Conservation (phyloP, 2,797 vertebrate species). For the Aselliscus stoliczkanus region DNA sequence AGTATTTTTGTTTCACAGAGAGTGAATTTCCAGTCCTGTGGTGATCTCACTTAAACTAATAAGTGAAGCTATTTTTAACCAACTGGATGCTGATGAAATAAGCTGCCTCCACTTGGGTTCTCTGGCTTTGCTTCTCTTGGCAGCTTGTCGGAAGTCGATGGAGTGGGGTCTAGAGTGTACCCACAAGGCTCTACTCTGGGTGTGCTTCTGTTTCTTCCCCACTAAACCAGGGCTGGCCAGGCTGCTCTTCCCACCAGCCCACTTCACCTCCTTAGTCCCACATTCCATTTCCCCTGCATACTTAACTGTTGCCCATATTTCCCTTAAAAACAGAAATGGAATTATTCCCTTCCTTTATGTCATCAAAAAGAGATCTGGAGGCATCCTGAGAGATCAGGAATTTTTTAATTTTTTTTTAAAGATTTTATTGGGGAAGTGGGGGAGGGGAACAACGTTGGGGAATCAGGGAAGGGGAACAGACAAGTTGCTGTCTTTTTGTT, state of each 20-base stretch:
- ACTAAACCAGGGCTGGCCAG: not conserved
- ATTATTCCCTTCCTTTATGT: not conserved
- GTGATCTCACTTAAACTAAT: slow-evolving; percentile 69
- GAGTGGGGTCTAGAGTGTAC: not conserved
- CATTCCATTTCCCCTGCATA: not conserved
- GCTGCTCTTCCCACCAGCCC: not conserved
- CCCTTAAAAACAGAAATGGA: not conserved
- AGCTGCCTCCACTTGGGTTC: not conserved
- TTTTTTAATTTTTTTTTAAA: no score
- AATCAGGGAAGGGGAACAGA: no score
- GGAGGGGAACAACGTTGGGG: no score
- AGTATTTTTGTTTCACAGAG: slow-evolving; percentile 51
- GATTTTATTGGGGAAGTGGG: no score
- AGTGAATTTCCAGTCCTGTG: slow-evolving; percentile 72
- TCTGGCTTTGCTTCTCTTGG: slow-evolving; percentile 25
- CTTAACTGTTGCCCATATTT: not conserved
- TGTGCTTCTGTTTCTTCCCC: not conserved
- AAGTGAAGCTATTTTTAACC: slow-evolving; percentile 68
- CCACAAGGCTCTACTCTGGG: not conserved
- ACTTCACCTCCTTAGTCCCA: not conserved
- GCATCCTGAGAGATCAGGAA: not conserved
- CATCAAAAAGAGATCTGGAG: not conserved
- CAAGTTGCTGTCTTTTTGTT: no score
- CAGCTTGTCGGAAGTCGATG: not conserved
- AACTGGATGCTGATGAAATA: slow-evolving; percentile 50